These are phyloP conservation scores for Hermaeophaga mercurialis DNA, from an alignment of 2,888 invertebrate genomes.

Conservation along the genomic window DNA sequence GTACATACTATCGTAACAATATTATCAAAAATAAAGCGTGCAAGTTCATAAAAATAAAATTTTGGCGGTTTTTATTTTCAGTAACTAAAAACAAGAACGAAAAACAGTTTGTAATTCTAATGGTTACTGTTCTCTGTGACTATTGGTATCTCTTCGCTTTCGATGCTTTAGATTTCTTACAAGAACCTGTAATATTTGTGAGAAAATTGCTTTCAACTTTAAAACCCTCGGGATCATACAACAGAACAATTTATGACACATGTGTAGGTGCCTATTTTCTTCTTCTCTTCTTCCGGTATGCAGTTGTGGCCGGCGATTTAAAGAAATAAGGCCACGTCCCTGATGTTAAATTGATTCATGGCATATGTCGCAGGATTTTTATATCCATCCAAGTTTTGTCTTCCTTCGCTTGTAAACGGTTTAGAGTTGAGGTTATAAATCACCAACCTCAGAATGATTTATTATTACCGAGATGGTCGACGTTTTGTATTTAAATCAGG, in stretches of 20 bases:
- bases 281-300: constrained; percentile 2
- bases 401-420: constrained; percentile 14
- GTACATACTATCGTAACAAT: too few relatives aligned
- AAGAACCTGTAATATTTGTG: too few relatives aligned
- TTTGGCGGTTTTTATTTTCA: too few relatives aligned
- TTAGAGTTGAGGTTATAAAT: constrained; percentile 20
- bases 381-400: background rate
- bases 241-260: background rate
- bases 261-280: background rate
- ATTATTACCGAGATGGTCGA: constrained; percentile 2
- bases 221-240: background rate
- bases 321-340: constrained; percentile 19
- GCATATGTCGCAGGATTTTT: constrained; percentile 19
- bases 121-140: background rate
- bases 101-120: too few relatives aligned
- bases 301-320: constrained; percentile 2
- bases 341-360: constrained; percentile 24
- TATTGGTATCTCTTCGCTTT: background rate
- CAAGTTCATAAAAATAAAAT: too few relatives aligned
- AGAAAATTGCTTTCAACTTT: background rate
- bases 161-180: too few relatives aligned
- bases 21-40: too few relatives aligned
- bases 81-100: too few relatives aligned
- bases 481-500: constrained; percentile 33
- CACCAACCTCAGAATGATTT: constrained; percentile 23